Conservation (phyloP, 2,113 vertebrate genomes). For the Cynoglossus semilaevis region DNA sequence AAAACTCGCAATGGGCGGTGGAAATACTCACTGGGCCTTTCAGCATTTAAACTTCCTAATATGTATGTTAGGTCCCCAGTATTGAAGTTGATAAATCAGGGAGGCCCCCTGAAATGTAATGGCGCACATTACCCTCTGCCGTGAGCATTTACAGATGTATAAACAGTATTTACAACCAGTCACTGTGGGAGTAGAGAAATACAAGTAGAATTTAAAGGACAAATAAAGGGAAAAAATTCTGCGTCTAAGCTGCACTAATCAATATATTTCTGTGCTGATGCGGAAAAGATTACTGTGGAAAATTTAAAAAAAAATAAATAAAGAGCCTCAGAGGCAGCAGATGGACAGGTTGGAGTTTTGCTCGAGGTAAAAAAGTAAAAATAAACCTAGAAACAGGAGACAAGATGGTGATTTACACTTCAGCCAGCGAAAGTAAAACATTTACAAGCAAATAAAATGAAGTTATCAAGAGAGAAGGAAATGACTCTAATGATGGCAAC, state of each 20-base stretch:
- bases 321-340: neutral
- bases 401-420: too few species aligned
- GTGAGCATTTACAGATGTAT: constrained; percentile 1
- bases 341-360: too few species aligned
- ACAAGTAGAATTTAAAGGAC: neutral
- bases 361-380: too few species aligned
- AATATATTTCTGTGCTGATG: neutral
- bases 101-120: neutral
- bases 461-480: too few species aligned
- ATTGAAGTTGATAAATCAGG: constrained; percentile 6
- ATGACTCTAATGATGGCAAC: too few species aligned
- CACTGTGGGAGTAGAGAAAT: neutral
- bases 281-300: neutral
- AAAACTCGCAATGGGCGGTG: constrained; percentile 3
- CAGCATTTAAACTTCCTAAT: constrained; percentile 4
- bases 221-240: neutral
- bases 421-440: too few species aligned
- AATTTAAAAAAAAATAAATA: neutral
- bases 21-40: constrained; percentile 33
- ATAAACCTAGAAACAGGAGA: too few species aligned
- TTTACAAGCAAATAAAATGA: too few species aligned
- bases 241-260: neutral
- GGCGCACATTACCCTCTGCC: neutral
- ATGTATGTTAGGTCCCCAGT: constrained; percentile 26
- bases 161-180: neutral